Evolutionary conservation across 2,113 vertebrate genomes (phyloP).

Genomic region (Picathartes gymnocephalus): DNA sequence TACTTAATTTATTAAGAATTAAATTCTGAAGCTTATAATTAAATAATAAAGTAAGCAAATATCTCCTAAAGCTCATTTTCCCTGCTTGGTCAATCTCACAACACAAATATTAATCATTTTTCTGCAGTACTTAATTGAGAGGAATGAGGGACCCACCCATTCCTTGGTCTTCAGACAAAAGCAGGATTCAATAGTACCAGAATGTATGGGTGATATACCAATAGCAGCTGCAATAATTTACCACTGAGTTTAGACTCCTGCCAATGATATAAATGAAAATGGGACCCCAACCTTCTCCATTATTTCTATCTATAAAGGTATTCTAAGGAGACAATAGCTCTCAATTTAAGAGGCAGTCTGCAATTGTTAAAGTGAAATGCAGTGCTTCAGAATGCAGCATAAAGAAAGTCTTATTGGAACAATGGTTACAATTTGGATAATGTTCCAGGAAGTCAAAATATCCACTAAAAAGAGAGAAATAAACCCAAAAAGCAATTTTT

Average conservation of each 20-base stretch:
- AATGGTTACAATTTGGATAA: not conserved
- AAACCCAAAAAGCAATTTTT: not conserved
- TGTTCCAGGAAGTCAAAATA: not conserved
- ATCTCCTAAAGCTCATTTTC: not conserved
- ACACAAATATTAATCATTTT: not conserved
- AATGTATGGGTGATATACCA: not conserved
- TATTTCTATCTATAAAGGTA: not conserved
- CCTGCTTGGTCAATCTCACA: not conserved
- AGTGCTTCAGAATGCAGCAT: not conserved
- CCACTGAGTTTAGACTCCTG: not conserved
- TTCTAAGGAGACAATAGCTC: not conserved
- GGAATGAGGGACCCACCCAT: not conserved
- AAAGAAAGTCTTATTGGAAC: not conserved
- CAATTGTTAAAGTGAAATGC: not conserved
- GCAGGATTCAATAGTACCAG: not conserved
- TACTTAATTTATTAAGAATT: not conserved
- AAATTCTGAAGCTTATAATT: not conserved
- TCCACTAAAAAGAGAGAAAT: not conserved
- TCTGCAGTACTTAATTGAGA: not conserved
- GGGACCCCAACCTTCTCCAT: not conserved
- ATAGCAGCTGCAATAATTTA: not conserved
- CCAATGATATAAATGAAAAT: not conserved
- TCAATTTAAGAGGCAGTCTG: not conserved
- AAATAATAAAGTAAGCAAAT: not conserved
- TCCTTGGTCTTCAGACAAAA: not conserved